These are phyloP conservation scores for Cremastinae sp. DNA, from an alignment of 2,888 invertebrate genomes.

Conservation along the genomic window DNA sequence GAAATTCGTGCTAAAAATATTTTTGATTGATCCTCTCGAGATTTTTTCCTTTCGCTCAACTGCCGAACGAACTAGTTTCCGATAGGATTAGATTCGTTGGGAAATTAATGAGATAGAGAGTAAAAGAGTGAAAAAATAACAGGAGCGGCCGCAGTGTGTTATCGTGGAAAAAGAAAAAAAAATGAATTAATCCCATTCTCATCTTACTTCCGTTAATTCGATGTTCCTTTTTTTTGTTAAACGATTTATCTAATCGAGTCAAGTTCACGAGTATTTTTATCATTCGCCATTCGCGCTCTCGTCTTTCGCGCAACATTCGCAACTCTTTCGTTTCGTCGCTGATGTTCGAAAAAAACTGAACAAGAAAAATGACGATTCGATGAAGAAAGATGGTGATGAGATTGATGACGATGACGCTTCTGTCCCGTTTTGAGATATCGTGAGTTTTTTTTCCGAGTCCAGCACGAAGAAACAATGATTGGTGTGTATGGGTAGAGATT, in stretches of 20 bases:
- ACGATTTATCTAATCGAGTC: not conserved
- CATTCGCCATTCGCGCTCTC: not conserved
- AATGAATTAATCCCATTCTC: not conserved
- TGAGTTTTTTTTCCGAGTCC: constrained; percentile 36
- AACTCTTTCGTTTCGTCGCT: not conserved
- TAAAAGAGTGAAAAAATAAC: not conserved
- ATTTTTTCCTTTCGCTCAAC: not conserved
- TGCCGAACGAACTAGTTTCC: too few relatives aligned
- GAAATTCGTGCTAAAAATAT: not conserved
- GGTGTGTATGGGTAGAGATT: constrained; percentile 3
- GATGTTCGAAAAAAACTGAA: constrained; percentile 17
- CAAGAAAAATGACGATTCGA: constrained; percentile 26
- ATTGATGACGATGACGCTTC: constrained; percentile 8
- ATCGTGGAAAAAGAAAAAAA: not conserved
- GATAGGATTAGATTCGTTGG: too few relatives aligned
- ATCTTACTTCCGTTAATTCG: not conserved
- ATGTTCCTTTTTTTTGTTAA: not conserved
- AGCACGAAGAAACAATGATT: constrained; percentile 53
- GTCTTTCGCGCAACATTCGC: constrained; percentile 2
- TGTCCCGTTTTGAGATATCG: not conserved
- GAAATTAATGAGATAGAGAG: not conserved
- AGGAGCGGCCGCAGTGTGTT: not conserved
- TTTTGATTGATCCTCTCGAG: constrained; percentile 18
- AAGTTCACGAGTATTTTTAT: not conserved
- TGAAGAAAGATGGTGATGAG: constrained; percentile 28